Conservation (phyloP, 2,888 invertebrate species). For the Eupithecia pulchellata region DNA sequence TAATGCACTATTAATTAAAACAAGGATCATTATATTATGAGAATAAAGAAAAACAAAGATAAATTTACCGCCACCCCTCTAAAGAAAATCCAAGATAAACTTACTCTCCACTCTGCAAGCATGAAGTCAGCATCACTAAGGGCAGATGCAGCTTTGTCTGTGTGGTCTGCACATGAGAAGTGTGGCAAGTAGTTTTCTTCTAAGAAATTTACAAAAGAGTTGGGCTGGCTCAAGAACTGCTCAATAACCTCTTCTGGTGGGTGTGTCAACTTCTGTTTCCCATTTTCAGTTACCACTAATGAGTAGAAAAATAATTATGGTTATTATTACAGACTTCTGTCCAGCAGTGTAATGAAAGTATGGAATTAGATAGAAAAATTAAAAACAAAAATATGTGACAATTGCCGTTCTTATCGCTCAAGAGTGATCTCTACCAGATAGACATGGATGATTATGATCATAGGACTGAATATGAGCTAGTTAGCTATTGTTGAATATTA, state of each 20-base stretch:
- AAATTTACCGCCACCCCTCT: neutral
- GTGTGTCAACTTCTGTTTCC: conserved; percentile 82
- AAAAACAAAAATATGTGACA: no score
- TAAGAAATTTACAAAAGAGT: conserved; percentile 88
- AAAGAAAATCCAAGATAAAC: no score
- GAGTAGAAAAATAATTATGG: neutral
- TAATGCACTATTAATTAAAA: no score
- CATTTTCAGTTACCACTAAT: conserved; percentile 59
- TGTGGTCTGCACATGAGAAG: conserved; percentile 87
- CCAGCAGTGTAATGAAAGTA: no score
- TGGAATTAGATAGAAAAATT: no score
- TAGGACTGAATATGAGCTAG: no score
- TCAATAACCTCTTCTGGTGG: conserved; percentile 88
- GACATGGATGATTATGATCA: no score
- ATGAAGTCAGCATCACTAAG: conserved; percentile 90
- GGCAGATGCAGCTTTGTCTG: conserved; percentile 86
- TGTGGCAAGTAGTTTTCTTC: conserved; percentile 91
- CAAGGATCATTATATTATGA: no score
- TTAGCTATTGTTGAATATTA: no score
- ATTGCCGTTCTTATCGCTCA: no score
- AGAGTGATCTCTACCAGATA: no score
- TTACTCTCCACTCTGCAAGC: conserved; percentile 88
- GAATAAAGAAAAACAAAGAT: neutral
- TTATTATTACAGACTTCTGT: no score
- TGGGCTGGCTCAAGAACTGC: conserved; percentile 88